Conservation (phyloP, 2,888 invertebrate genomes). For the Aplocera efformata region DNA sequence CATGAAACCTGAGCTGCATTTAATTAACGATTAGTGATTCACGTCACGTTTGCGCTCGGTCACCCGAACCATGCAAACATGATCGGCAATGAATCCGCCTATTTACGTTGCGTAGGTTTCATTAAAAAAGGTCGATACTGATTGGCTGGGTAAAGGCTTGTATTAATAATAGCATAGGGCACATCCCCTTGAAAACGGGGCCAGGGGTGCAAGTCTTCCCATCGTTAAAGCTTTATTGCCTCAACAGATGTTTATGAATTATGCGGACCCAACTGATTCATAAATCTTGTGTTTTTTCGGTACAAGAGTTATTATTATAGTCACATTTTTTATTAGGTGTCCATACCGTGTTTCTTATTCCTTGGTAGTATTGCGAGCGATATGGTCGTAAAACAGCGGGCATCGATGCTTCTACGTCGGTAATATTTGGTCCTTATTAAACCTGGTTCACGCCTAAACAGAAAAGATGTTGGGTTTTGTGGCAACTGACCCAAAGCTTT, state of each 20-base stretch:
- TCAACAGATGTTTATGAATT: conserved; percentile 63
- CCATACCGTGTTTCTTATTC: conserved; percentile 10
- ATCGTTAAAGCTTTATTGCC: conserved; percentile 61
- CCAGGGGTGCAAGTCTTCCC: conserved; percentile 36
- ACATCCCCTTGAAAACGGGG: conserved; percentile 32
- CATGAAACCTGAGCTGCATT: conserved; percentile 16
- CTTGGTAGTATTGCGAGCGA: conserved; percentile 6
- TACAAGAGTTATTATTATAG: conserved; percentile 33
- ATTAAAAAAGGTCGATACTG: conserved; percentile 26
- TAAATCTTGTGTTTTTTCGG: conserved; percentile 45
- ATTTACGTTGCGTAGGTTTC: conserved; percentile 20
- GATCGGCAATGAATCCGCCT: conserved; percentile 23
- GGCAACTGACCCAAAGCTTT: no score
- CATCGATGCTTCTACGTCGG: not conserved
- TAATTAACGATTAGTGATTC: conserved; percentile 17
- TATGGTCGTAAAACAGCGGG: conserved; percentile 7
- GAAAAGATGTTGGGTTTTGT: no score
- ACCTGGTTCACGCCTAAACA: not conserved
- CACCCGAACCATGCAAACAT: conserved; percentile 15
- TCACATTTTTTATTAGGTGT: conserved; percentile 19
- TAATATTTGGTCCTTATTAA: not conserved
- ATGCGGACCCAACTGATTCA: conserved; percentile 49
- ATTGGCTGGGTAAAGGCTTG: conserved; percentile 18
- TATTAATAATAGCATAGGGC: conserved; percentile 24
- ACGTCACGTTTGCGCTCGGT: conserved; percentile 17